Base-by-base conservation (phyloP, 2,888 invertebrate species). In the Melieria crassipennis region DNA sequence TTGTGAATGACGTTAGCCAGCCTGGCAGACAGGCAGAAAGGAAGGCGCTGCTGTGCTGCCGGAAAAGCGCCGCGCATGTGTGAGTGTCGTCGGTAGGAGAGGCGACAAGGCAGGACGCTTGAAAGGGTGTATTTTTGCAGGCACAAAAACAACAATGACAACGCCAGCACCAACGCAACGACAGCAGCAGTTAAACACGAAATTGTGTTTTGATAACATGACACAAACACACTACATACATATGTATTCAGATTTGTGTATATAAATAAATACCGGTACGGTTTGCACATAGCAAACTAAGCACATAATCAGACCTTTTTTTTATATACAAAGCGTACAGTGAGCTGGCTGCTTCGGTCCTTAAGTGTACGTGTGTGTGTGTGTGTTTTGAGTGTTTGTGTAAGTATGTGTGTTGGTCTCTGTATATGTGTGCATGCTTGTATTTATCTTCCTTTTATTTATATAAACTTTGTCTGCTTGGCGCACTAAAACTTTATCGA, bases 401-500 rank as follows among this genome's bases (percentile, higher is more conserved):
- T 13, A 13, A 52, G 16, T 7, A n/a, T 16, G 11, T 30, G 11
- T 9, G 42, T 30, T 4, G 7, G 7, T 56, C 10, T 10, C n/a
- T 57, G 50, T 42, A 68, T 7, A 68, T 63, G 46, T 47, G 9
- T 56, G 47, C 30, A 62, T 45, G n/a, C 42, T 10, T 55, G 4
- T n/a, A n/a, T 10, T n/a, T 57, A 46, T 11, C 11, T n/a, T 65
- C 43, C 58, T 48, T 57, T 16, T 13, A 42, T 3, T 42, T 61
- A 52, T n/a, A 42, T 65, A 60, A 45, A 46, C 45, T 61, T n/a
- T 62, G 70, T 61, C 65, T 70, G 70, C 70, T 16, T 10, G 55
- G 61, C 13, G 70, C 65, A 70, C 61, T 61, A 70, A 70, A 70
- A 70, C 65, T 46, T 60, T 65, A 70, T 70, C 60, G 70, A 70